phyloP scores from a whole-genome alignment of 2,113 vertebrate species.

The Xenopus borealis region DNA sequence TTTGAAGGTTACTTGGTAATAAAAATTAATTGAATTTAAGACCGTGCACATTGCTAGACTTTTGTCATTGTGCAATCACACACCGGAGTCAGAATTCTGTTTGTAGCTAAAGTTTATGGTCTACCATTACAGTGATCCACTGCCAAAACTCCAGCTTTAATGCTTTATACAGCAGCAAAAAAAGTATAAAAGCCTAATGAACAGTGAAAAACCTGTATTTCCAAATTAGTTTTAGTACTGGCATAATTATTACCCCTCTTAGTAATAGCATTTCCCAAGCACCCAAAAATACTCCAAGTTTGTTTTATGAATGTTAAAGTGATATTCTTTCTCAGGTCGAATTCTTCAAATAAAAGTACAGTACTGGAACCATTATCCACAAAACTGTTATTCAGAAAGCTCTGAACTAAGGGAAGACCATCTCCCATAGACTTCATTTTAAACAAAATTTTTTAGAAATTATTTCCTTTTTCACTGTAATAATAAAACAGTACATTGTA shows the following conservation, averaged over 20 bases:
- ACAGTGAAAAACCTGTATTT: constrained; percentile 1
- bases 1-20: constrained; percentile 41
- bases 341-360: no score
- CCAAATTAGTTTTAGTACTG: neutral
- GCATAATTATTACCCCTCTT: neutral
- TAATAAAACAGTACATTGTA: no score
- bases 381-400: no score
- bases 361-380: no score
- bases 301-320: no score
- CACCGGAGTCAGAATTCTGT: constrained; percentile 1
- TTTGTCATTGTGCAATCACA: constrained; percentile 10
- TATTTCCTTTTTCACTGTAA: no score
- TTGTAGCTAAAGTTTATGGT: constrained; percentile 6
- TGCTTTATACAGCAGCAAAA: neutral
- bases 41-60: constrained; percentile 1
- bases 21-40: constrained; percentile 41
- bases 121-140: neutral
- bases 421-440: no score
- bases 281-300: no score
- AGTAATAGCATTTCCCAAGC: no score
- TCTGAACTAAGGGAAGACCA: no score
- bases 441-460: no score
- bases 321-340: no score
- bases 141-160: neutral
- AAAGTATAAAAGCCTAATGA: neutral